phyloP scores from a whole-genome alignment of 2,113 vertebrate genomes.

The Tetrax tetrax region DNA sequence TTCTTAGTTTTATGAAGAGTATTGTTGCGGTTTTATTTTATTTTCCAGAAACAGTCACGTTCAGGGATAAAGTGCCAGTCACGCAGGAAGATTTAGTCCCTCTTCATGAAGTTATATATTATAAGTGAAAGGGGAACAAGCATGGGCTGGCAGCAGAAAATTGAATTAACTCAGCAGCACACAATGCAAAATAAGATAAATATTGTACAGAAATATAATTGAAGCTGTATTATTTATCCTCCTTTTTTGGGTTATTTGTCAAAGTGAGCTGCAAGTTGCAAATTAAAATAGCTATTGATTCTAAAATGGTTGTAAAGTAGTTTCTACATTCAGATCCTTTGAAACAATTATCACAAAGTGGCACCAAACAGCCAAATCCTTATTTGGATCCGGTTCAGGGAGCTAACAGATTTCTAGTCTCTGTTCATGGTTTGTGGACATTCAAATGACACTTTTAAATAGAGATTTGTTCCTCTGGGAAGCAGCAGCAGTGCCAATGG shows the following conservation, averaged over 20 bases:
- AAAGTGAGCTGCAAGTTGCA: conserved; percentile 36
- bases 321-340: conserved; percentile 26
- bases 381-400: background rate
- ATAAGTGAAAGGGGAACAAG: conserved; percentile 53
- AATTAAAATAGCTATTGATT: conserved; percentile 70
- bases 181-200: conserved; percentile 68
- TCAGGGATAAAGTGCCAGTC: conserved; percentile 25
- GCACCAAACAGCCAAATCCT: background rate
- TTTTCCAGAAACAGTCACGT: conserved; percentile 1
- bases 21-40: background rate
- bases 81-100: conserved; percentile 48
- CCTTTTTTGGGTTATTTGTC: conserved; percentile 39
- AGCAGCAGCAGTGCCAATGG: background rate
- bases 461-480: background rate
- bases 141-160: conserved; percentile 61
- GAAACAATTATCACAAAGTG: conserved; percentile 48
- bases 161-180: conserved; percentile 66
- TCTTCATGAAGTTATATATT: conserved; percentile 60
- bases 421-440: background rate
- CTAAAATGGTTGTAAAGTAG: conserved; percentile 57
- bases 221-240: conserved; percentile 59
- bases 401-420: background rate
- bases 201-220: conserved; percentile 68
- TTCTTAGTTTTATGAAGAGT: background rate
- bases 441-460: background rate